A percentile compares a stretch with the other conserved stretches of the same genome.
phyloP scores from a whole-genome alignment of 1,140 invertebrate genomes.

The Drosophila azteca region DNA sequence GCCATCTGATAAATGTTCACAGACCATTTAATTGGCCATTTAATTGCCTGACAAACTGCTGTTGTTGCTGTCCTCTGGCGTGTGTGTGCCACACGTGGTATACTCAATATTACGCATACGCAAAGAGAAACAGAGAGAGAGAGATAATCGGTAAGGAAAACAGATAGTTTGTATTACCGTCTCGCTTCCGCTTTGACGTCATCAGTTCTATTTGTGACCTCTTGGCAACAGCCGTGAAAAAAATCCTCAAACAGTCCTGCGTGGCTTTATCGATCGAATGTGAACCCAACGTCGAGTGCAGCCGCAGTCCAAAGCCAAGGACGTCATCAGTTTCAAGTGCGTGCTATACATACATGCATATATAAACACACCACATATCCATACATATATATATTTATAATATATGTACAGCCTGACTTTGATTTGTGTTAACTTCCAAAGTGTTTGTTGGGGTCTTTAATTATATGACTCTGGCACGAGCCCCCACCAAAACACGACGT shows the following conservation, averaged over 20 bases:
- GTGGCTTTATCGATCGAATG: constrained; percentile 67
- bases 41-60: constrained; percentile 19
- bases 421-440: constrained; percentile 35
- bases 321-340: constrained; percentile 76
- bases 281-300: constrained; percentile 45
- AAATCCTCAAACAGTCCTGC: constrained; percentile 33
- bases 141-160: background rate
- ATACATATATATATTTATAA: constrained; percentile 8
- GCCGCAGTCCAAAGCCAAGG: constrained; percentile 66
- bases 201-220: constrained; percentile 69
- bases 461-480: constrained; percentile 48
- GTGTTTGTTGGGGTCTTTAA: constrained; percentile 25
- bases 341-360: constrained; percentile 36
- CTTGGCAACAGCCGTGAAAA: constrained; percentile 58
- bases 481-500: constrained; percentile 27
- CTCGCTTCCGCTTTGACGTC: constrained; percentile 76
- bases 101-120: constrained; percentile 63
- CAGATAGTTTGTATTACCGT: constrained; percentile 28
- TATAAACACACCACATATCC: constrained; percentile 7
- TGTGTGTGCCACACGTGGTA: constrained; percentile 45
- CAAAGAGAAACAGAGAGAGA: constrained; percentile 21
- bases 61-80: constrained; percentile 39
- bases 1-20: constrained; percentile 10
- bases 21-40: constrained; percentile 23
- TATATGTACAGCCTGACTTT: constrained; percentile 13